These are phyloP conservation scores for Orthonevra nobilis DNA, from an alignment of 2,888 invertebrate species.

Conservation along the genomic window DNA sequence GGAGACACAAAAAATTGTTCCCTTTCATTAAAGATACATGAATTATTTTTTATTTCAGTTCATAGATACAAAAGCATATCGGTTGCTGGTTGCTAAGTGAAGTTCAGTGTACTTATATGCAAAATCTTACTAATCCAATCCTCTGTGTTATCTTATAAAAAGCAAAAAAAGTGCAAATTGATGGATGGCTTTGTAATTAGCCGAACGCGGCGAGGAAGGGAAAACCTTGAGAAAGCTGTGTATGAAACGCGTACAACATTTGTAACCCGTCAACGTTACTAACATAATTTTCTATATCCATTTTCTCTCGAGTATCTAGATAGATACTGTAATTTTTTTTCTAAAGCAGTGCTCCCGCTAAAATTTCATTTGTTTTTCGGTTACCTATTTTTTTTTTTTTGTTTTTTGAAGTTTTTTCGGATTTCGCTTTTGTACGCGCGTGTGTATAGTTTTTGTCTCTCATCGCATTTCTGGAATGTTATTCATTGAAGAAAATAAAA, in stretches of 20 bases:
- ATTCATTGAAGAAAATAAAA: too few relatives aligned
- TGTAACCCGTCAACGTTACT: constrained; percentile 24
- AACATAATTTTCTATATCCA: constrained; percentile 8
- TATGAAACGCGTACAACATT: constrained; percentile 17
- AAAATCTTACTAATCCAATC: not conserved
- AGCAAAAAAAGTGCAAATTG: constrained; percentile 12
- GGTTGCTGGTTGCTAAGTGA: not conserved
- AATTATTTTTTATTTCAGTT: constrained; percentile 10
- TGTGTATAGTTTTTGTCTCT: too few relatives aligned
- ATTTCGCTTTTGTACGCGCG: too few relatives aligned
- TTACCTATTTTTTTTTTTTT: too few relatives aligned
- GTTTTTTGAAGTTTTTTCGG: too few relatives aligned
- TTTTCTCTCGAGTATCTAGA: constrained; percentile 10
- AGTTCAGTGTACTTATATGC: constrained; percentile 11
- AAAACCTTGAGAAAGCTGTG: constrained; percentile 52
- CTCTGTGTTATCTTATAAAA: constrained; percentile 25
- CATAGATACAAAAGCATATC: not conserved
- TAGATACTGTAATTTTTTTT: constrained; percentile 20
- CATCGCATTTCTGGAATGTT: too few relatives aligned
- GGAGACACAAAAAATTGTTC: constrained; percentile 12
- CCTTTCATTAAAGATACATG: not conserved
- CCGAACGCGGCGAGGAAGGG: constrained; percentile 16
- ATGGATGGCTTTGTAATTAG: constrained; percentile 4
- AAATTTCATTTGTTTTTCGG: too few relatives aligned
- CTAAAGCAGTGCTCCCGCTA: too few relatives aligned